Conservation (phyloP, 2,888 invertebrate genomes). For the Cremastinae sp. region DNA sequence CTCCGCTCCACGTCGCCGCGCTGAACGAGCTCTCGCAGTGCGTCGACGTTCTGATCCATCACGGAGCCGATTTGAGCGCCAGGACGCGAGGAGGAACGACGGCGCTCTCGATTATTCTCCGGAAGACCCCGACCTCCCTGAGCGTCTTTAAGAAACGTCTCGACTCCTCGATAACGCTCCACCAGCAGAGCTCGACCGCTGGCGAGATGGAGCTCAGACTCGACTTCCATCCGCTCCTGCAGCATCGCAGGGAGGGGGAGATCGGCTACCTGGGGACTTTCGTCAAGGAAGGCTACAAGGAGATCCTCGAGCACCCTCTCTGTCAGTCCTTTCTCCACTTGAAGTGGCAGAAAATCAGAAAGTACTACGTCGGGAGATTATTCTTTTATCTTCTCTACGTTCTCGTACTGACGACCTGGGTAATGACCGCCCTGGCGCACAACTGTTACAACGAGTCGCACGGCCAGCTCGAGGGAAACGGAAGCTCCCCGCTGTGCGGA, state of each 20-base stretch:
- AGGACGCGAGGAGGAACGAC: constrained; percentile 93
- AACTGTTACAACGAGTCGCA: constrained; percentile 87
- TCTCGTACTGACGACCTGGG: constrained; percentile 90
- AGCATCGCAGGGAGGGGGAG: constrained; percentile 91
- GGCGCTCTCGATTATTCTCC: constrained; percentile 91
- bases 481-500: constrained; percentile 83
- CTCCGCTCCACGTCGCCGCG: constrained; percentile 92
- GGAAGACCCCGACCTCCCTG: constrained; percentile 93
- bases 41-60: constrained; percentile 91
- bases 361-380: constrained; percentile 91
- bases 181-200: constrained; percentile 89
- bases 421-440: constrained; percentile 90
- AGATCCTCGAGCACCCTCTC: constrained; percentile 91
- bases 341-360: constrained; percentile 94
- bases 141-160: constrained; percentile 91
- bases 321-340: constrained; percentile 93
- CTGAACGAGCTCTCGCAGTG: constrained; percentile 92
- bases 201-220: constrained; percentile 91
- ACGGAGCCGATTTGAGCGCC: constrained; percentile 94
- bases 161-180: constrained; percentile 89
- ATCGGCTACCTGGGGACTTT: constrained; percentile 93
- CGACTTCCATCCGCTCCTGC: constrained; percentile 90
- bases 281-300: constrained; percentile 94
- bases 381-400: constrained; percentile 91
- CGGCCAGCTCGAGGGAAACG: constrained; percentile 84